Evolutionary conservation across 2,797 vertebrate genomes (phyloP).

Genomic region (Pangasius krempfi): DNA sequence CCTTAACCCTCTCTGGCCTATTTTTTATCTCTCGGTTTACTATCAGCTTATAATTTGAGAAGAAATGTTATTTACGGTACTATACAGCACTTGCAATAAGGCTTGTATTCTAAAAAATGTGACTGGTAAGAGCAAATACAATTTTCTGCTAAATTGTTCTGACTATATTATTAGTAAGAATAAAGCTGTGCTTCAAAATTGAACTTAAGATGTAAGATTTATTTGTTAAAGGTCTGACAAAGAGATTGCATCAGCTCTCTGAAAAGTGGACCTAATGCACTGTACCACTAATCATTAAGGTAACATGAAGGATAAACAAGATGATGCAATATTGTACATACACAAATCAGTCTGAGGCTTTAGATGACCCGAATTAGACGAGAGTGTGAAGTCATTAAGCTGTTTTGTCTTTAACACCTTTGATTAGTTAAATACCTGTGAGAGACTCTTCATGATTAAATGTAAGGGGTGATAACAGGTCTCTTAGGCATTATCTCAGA

Average conservation of each 20-base stretch:
- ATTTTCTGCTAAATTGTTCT: not conserved
- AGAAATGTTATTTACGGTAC: not conserved
- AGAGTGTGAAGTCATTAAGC: conserved; percentile 15
- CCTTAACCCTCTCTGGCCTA: not conserved
- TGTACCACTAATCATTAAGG: not conserved
- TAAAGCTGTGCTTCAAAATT: not conserved
- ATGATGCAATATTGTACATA: conserved; percentile 5
- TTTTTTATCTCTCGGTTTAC: not conserved
- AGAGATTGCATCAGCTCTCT: not conserved
- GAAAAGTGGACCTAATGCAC: not conserved
- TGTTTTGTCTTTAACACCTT: conserved; percentile 43
- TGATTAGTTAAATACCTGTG: conserved; percentile 40
- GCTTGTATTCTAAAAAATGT: not conserved
- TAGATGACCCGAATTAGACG: not conserved
- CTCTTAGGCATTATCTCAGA: conserved; percentile 7
- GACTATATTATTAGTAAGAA: not conserved
- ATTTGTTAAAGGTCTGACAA: not conserved
- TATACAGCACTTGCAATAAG: not conserved
- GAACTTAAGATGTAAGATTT: not conserved
- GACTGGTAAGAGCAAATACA: not conserved
- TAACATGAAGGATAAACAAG: conserved; percentile 5
- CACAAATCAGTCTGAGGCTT: not conserved
- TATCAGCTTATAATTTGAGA: too few species aligned
- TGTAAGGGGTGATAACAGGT: conserved; percentile 24
- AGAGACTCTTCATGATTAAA: conserved; percentile 14